Evolutionary conservation across 2,888 invertebrate species (phyloP).

Genomic region (Acanthosepion pharaonis): DNA sequence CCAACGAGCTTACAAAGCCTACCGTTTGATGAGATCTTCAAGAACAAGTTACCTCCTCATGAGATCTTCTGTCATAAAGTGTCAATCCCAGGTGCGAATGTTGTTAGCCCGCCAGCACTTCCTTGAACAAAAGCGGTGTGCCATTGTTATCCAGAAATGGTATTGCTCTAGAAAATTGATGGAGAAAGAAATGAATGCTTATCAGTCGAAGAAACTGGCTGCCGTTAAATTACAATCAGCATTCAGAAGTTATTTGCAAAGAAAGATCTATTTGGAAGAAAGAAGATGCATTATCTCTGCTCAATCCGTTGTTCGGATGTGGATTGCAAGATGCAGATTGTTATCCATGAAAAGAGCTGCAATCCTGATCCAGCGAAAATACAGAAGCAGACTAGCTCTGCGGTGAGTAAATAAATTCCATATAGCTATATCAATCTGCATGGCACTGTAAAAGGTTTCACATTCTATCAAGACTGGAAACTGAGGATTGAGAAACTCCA

Average conservation of each 20-base stretch:
- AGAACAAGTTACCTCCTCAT: neutral
- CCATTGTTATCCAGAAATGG: conserved; percentile 49
- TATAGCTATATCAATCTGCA: no score
- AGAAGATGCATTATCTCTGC: neutral
- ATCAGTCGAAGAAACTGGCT: conserved; percentile 50
- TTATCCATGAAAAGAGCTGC: conserved; percentile 48
- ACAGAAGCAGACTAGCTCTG: neutral
- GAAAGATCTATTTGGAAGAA: conserved; percentile 49
- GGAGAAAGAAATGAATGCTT: conserved; percentile 48
- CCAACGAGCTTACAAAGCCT: conserved; percentile 50
- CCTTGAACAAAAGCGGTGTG: conserved; percentile 47
- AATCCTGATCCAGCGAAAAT: conserved; percentile 48
- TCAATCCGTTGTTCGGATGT: conserved; percentile 48
- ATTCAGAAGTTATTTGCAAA: conserved; percentile 50
- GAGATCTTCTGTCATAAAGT: neutral
- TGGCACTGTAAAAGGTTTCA: no score
- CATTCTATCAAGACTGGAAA: no score
- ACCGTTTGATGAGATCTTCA: no score
- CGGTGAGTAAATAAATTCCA: neutral
- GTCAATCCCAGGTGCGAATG: conserved; percentile 47
- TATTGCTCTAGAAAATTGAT: conserved; percentile 48
- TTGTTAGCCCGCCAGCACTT: conserved; percentile 10
- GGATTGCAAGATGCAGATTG: conserved; percentile 2
- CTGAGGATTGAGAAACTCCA: no score
- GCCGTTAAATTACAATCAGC: conserved; percentile 52